Base-by-base conservation (phyloP, 1,140 invertebrate species). In the Lepidurus couesii region DNA sequence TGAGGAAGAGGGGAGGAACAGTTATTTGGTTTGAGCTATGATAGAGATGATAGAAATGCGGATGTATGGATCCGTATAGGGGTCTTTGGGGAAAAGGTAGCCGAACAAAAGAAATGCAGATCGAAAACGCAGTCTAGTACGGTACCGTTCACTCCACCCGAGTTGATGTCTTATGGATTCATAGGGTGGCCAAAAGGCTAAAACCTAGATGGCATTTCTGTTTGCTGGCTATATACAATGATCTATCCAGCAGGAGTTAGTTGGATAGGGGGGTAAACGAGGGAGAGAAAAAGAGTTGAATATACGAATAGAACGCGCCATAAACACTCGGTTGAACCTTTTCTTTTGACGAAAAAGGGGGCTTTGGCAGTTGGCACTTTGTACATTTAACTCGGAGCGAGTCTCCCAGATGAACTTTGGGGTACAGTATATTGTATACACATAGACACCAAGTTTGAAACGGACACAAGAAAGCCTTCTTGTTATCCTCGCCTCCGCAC, bases 21-120 rank as follows among this genome's bases (percentile, higher is more conserved):
- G 21, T 21, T 65, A 65, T 65, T 65, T n/a, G 53, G 53, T 65
- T 65, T 65, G 53, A 13, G 53, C 53, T 65, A 65, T 65, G 53
- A 65, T 65, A 65, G n/a, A 65, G 16, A 65, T 21, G 34, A n/a
- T 65, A 21, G 53, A 13, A 21, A 21, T 21, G 13, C 16, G 9
- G n/a, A 65, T 65, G 21, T 34, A 34, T 34, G 21, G 53, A 65
- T n/a, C n/a, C 21, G 5, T 10, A 65, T 13, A 21, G 53, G 53
- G 53, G 7, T 13, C 8, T 6, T n/a, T 10, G 53, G 21, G n/a
- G 53, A n/a, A 1, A 13, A 65, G 53, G 53, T 7, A 34, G 2
- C 34, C 34, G 53, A 65, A 65, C 21, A 65, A 65, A n/a, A 65
- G 53, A 21, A 65, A 13, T 65, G n/a, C 16, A n/a, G 53, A 21